Conservation (phyloP, 2,113 vertebrate genomes). For the Gavia stellata region DNA sequence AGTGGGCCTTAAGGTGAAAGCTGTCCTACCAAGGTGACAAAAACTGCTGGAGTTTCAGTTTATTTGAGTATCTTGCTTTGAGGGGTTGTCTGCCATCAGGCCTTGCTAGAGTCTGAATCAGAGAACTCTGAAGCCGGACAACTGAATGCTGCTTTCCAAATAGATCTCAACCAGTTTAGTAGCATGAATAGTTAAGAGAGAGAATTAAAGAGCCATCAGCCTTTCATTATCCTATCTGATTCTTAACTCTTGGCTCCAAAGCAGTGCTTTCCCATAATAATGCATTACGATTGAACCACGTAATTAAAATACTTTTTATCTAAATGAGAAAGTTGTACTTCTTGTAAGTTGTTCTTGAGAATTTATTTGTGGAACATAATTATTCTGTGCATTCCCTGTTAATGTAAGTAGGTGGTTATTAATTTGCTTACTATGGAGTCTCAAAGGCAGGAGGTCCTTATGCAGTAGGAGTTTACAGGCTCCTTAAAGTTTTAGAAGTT, state of each 20-base stretch:
- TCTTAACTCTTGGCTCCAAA: slow-evolving; percentile 20
- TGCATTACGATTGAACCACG: background rate
- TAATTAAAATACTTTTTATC: slow-evolving; percentile 46
- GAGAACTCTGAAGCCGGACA: background rate
- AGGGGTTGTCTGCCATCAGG: background rate
- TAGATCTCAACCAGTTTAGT: background rate
- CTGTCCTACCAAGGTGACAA: background rate
- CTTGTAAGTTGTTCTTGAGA: background rate
- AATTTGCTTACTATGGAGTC: background rate
- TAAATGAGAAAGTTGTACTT: slow-evolving; percentile 29
- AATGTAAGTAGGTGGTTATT: background rate
- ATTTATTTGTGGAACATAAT: slow-evolving; percentile 7
- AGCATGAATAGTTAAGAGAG: background rate
- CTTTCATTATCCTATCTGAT: slow-evolving; percentile 34
- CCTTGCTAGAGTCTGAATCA: background rate
- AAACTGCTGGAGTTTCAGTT: background rate
- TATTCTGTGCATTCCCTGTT: background rate
- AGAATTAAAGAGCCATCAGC: background rate
- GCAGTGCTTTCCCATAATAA: background rate
- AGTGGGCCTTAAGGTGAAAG: background rate
- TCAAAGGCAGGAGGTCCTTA: background rate
- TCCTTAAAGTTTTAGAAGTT: background rate
- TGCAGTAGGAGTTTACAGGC: background rate
- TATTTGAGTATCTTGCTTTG: background rate
- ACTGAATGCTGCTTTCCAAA: background rate